Evolutionary conservation across 2,888 invertebrate species (phyloP).

Genomic region (Gnatocerus cornutus): DNA sequence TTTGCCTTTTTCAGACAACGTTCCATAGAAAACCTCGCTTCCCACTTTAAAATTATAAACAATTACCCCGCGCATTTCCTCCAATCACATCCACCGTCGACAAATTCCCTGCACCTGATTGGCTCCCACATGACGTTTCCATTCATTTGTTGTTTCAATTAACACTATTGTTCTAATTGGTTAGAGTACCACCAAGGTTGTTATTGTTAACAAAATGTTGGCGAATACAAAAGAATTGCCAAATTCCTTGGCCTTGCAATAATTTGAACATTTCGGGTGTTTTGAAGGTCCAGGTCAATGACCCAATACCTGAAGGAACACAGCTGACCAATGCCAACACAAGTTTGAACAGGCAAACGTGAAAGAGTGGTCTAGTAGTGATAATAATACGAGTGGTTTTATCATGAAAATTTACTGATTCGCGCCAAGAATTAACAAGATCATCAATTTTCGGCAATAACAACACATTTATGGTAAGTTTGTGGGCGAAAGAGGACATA

Average conservation of each 20-base stretch:
- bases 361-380: neutral
- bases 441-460: too few relatives aligned
- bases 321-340: constrained; percentile 33
- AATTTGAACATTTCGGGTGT: constrained; percentile 23
- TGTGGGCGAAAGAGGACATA: neutral
- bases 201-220: constrained; percentile 25
- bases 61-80: neutral
- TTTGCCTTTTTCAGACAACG: too few relatives aligned
- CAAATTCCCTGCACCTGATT: constrained; percentile 1
- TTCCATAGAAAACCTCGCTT: too few relatives aligned
- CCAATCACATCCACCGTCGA: neutral
- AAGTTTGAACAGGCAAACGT: constrained; percentile 37
- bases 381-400: neutral
- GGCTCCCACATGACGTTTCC: neutral
- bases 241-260: constrained; percentile 18
- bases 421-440: too few relatives aligned
- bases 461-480: constrained; percentile 21
- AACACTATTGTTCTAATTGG: constrained; percentile 23
- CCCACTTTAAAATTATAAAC: too few relatives aligned
- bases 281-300: constrained; percentile 34
- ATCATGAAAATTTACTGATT: too few relatives aligned
- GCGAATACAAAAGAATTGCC: constrained; percentile 17
- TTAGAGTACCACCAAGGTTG: constrained; percentile 23
- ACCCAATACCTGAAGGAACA: constrained; percentile 14
- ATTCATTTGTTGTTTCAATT: constrained; percentile 24